phyloP scores from a whole-genome alignment of 2,888 invertebrate species.

The Cyclophora punctaria region DNA sequence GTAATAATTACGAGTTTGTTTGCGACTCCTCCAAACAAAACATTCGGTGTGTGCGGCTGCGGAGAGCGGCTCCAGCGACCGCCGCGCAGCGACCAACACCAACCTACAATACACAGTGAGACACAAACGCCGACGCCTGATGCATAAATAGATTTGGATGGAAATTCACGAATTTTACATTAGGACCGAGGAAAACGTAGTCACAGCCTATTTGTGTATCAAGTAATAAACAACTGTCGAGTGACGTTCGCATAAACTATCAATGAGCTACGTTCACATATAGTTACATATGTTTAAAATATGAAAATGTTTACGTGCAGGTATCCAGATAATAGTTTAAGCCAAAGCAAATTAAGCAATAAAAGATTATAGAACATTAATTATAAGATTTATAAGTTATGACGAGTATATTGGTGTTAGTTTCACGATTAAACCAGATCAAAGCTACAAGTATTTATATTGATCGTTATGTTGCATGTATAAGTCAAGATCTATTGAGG shows the following conservation, averaged over 20 bases:
- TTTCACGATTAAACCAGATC: constrained; percentile 8
- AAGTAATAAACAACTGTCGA: constrained; percentile 34
- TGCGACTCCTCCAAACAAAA: constrained; percentile 65
- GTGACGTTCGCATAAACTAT: constrained; percentile 22
- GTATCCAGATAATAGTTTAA: no score
- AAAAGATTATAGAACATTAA: neutral
- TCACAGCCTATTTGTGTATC: constrained; percentile 38
- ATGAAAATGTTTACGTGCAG: neutral
- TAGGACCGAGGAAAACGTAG: constrained; percentile 41
- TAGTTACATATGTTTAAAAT: neutral
- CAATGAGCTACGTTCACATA: neutral
- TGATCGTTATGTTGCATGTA: constrained; percentile 8
- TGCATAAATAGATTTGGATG: constrained; percentile 66
- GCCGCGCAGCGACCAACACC: constrained; percentile 41
- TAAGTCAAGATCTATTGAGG: constrained; percentile 13
- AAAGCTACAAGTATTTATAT: constrained; percentile 12
- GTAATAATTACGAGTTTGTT: constrained; percentile 55
- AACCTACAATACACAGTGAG: constrained; percentile 38
- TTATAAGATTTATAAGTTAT: no score
- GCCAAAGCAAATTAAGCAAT: neutral
- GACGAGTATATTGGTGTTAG: no score
- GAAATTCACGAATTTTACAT: constrained; percentile 57
- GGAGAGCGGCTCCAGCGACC: no score
- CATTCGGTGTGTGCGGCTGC: constrained; percentile 48
- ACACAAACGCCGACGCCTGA: constrained; percentile 53